phyloP scores from a whole-genome alignment of 92 coral and sea anemone genomes.

The Palythoa grandiflora region DNA sequence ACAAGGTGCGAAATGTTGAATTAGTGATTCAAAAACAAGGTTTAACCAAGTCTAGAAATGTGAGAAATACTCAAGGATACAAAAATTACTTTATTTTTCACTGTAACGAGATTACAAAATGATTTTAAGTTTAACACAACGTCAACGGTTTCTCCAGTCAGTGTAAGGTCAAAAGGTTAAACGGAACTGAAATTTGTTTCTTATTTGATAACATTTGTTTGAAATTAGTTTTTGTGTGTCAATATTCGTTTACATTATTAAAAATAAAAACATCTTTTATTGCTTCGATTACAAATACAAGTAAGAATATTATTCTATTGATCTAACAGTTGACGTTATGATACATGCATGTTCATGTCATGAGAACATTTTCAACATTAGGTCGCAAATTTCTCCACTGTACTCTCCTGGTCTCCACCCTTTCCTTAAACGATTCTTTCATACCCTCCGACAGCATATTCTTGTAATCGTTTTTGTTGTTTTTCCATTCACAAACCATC shows the following conservation, averaged over 20 bases:
- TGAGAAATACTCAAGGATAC: neutral
- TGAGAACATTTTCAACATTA: neutral
- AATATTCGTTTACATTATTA: neutral
- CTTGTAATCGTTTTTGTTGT: too few species aligned
- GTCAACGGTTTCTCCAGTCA: neutral
- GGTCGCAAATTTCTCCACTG: too few species aligned
- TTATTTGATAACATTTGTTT: neutral
- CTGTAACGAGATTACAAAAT: too few species aligned
- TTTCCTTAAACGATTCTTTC: too few species aligned
- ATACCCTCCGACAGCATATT: too few species aligned
- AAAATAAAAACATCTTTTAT: slow-evolving; percentile 8
- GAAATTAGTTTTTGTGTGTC: neutral
- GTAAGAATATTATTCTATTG: slow-evolving; percentile 14
- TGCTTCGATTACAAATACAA: neutral
- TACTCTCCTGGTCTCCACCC: too few species aligned
- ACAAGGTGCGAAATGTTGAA: neutral
- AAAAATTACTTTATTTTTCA: neutral
- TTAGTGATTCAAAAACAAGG: neutral
- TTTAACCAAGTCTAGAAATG: neutral
- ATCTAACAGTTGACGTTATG: neutral
- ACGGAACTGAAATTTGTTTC: neutral
- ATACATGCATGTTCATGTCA: neutral
- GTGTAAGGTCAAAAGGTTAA: neutral
- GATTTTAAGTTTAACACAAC: too few species aligned
- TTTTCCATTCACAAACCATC: too few species aligned